A percentile compares a stretch with the other conserved stretches of the same genome.
Evolutionary conservation across 1,140 invertebrate species (phyloP).

Genomic region (Calosoma granatense): DNA sequence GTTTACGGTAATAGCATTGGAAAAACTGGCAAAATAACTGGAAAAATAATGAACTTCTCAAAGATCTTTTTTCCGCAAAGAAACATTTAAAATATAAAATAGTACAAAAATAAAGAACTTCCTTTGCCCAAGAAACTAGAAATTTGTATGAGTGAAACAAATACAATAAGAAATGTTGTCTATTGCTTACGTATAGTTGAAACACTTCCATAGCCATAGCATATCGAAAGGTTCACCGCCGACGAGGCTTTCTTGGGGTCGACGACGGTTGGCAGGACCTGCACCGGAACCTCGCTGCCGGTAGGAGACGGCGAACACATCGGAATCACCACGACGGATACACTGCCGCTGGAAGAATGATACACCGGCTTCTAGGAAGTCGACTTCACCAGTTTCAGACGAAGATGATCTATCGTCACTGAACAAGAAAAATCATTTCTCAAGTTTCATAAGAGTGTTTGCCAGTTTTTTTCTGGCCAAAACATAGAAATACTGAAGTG

Average conservation of each 20-base stretch:
- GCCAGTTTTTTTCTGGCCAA: no score
- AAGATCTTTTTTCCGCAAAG: no score
- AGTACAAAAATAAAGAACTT: constrained; percentile 12
- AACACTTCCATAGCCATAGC: constrained; percentile 54
- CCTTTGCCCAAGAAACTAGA: constrained; percentile 4
- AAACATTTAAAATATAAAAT: no score
- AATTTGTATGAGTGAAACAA: neutral
- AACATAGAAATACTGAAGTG: no score
- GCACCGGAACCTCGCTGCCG: constrained; percentile 37
- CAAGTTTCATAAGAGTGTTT: no score
- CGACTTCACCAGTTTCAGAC: constrained; percentile 37
- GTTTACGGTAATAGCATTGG: no score
- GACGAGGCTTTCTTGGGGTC: constrained; percentile 35
- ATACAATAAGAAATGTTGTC: constrained; percentile 11
- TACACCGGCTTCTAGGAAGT: constrained; percentile 49
- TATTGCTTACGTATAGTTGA: constrained; percentile 49
- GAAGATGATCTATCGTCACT: constrained; percentile 31
- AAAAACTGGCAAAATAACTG: no score
- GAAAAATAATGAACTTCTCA: no score
- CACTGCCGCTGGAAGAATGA: constrained; percentile 42
- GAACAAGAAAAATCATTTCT: constrained; percentile 17
- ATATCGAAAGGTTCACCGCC: constrained; percentile 42
- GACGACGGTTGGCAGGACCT: constrained; percentile 29
- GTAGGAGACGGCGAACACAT: constrained; percentile 37
- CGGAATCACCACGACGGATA: constrained; percentile 30